phyloP scores from a whole-genome alignment of 1,140 invertebrate species.

The Atta texana region DNA sequence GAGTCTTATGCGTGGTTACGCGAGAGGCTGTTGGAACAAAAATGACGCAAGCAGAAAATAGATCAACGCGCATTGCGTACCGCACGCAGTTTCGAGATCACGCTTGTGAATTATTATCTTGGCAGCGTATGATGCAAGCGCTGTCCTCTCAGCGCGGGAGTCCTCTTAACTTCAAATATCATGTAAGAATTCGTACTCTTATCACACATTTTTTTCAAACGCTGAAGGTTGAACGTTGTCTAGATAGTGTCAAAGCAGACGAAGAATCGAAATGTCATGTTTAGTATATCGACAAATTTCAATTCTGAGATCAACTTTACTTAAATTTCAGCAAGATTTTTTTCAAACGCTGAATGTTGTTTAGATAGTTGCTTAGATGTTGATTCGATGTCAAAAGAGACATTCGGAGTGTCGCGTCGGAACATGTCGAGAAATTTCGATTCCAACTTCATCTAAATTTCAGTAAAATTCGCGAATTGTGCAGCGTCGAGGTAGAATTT shows the following conservation, averaged over 20 bases:
- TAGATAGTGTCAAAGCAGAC: neutral
- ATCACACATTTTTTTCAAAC: neutral
- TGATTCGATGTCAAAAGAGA: no score
- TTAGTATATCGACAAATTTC: neutral
- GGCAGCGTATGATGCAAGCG: neutral
- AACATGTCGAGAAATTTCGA: neutral
- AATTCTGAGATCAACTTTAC: no score
- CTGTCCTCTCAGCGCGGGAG: neutral
- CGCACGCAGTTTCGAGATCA: conserved; percentile 28
- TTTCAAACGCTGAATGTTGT: neutral
- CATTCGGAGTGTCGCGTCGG: no score
- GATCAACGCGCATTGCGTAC: conserved; percentile 22
- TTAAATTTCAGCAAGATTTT: no score
- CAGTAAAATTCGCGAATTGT: neutral
- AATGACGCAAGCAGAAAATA: conserved; percentile 41
- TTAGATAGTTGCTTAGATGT: no score
- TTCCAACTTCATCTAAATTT: neutral
- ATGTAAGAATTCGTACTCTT: neutral
- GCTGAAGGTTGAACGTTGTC: neutral
- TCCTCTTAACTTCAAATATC: neutral
- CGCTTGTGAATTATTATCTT: conserved; percentile 24
- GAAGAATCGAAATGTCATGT: neutral
- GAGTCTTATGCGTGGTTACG: neutral
- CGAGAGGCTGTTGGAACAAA: neutral
- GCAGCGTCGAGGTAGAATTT: neutral